Evolutionary conservation across 2,888 invertebrate genomes (phyloP), one percentile per base, ranked within the genome.

Genomic region (Torymus aiolomorphi): DNA sequence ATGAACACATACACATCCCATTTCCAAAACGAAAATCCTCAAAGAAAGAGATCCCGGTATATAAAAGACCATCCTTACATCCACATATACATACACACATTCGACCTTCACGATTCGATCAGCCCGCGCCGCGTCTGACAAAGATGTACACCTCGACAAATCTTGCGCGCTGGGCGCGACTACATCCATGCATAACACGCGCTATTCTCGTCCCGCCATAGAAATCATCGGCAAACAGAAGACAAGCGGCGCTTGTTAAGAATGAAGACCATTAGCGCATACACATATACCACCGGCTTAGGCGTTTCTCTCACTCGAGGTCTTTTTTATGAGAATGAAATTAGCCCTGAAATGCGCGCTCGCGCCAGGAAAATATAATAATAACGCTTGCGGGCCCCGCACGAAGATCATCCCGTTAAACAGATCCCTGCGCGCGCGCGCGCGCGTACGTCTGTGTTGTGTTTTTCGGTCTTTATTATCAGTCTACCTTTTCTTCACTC

Each of bases 391-490:
- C 49, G n/a, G 42, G 70, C 24, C n/a, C 62, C 31, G 54, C 42
- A 14, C 24, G n/a, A 20, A 85, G 89, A 89, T 90, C 87, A 89
- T 88, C 89, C 89, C 85, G 89, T 88, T 89, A 90, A 89, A 89
- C 88, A 86, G 89, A 89, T 88, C 88, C 87, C 80, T 71, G 59
- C 14, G 42, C 56, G 56, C 56, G n/a, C 20, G 16, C 63, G 59
- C 14, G 42, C 56, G 56, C 56, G n/a, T n/a, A 31, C 63, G 59
- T 59, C 59, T 78, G 79, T 81, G 83, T 78, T 76, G 76, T 66
- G 73, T 83, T 62, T 31, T 31, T 31, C 31, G 31, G 31, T 79
- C 78, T 72, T 70, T 80, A 56, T 76, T 79, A 73, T 77, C 76
- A 78, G 74, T 75, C 81, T 78, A 74, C 72, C 71, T 80, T 78